These are phyloP conservation scores for Eudyptes chrysolophus DNA, from an alignment of 2,113 vertebrate genomes.

Conservation along the genomic window DNA sequence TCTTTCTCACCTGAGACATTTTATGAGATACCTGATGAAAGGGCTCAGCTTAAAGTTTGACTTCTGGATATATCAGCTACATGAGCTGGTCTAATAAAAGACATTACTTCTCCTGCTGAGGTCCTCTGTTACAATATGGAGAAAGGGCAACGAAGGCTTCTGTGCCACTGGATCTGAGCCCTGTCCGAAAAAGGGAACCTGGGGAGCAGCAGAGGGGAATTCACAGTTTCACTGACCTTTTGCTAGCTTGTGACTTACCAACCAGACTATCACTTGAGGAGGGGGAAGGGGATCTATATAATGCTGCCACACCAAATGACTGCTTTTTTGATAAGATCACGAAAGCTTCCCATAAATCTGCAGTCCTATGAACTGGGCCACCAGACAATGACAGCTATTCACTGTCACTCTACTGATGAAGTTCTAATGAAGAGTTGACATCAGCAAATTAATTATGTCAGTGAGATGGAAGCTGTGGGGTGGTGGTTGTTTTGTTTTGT, in stretches of 20 bases:
- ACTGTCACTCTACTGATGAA: not conserved
- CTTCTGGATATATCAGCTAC: not conserved
- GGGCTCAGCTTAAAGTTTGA: not conserved
- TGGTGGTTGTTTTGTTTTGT: not conserved
- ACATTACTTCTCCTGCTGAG: not conserved
- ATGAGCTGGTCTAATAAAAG: not conserved
- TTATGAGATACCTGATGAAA: not conserved
- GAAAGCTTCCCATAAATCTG: not conserved
- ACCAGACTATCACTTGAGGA: not conserved
- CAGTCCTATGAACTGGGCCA: not conserved
- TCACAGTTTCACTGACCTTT: not conserved
- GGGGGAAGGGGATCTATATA: not conserved
- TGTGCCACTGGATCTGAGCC: not conserved
- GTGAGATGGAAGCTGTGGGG: not conserved
- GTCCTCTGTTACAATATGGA: not conserved
- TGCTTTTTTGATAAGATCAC: not conserved
- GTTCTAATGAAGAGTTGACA: not conserved
- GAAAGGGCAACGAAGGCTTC: not conserved
- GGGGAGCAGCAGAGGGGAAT: not conserved
- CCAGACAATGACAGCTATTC: not conserved
- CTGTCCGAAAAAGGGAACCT: not conserved
- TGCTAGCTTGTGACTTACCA: not conserved
- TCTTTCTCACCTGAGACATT: not conserved
- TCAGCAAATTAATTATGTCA: not conserved
- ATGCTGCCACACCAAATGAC: not conserved